Evolutionary conservation across 2,888 invertebrate species (phyloP).

Genomic region (Leptinotarsa haldemani): DNA sequence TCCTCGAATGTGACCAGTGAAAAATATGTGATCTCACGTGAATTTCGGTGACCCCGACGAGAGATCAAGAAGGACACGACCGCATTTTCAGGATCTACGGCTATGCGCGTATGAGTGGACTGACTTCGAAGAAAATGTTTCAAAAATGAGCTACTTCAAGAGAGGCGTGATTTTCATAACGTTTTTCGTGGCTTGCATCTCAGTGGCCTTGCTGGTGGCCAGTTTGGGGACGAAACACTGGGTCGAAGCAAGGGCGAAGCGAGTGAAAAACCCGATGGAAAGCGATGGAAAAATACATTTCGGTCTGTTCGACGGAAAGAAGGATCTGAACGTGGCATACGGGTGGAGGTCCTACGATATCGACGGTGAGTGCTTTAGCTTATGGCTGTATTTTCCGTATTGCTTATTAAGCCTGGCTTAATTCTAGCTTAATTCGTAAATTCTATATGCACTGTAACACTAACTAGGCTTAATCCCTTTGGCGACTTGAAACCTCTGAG

Average conservation of each 20-base stretch:
- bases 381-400: too few relatives aligned
- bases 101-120: slow-evolving; percentile 27
- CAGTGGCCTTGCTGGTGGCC: slow-evolving; percentile 81
- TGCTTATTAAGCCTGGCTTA: too few relatives aligned
- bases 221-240: slow-evolving; percentile 88
- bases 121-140: slow-evolving; percentile 10
- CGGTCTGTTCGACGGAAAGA: slow-evolving; percentile 88
- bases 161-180: slow-evolving; percentile 85
- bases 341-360: slow-evolving; percentile 83
- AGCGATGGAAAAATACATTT: slow-evolving; percentile 84
- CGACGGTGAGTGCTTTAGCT: slow-evolving; percentile 72
- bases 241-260: slow-evolving; percentile 80
- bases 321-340: slow-evolving; percentile 83
- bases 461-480: too few relatives aligned
- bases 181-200: slow-evolving; percentile 82
- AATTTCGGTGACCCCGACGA: slow-evolving; percentile 33
- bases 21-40: slow-evolving; percentile 22
- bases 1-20: background rate
- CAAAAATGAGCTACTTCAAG: slow-evolving; percentile 75
- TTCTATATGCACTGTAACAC: too few relatives aligned
- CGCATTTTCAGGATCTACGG: slow-evolving; percentile 40
- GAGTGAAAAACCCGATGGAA: slow-evolving; percentile 74
- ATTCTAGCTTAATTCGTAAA: too few relatives aligned
- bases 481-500: too few relatives aligned
- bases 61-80: slow-evolving; percentile 25